Base-by-base conservation (phyloP, 2,888 invertebrate genomes). In the Gandaritis pyraliata region DNA sequence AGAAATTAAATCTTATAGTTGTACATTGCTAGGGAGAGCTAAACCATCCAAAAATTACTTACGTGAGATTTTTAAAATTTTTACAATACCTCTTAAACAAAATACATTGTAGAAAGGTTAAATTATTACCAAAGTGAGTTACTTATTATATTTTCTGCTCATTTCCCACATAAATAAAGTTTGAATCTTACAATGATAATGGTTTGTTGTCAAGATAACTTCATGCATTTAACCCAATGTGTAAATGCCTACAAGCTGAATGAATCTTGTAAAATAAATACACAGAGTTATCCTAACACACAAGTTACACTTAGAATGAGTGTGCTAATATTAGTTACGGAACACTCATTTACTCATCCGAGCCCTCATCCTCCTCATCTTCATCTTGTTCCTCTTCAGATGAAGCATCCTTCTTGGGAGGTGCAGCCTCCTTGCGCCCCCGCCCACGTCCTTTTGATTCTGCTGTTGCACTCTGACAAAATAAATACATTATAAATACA, bases 21-120 rank as follows among this genome's bases (percentile, higher is more conserved):
- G 89, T 90, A 91, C 87, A 82, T 87, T 85, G 85, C 90, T 90
- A 90, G 80, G 88, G 85, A 90, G 88, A 90, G 85, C 84, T 82
- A 81, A 73, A 77, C 85, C 80, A 78, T 74, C 80, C 85, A 85
- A 88, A 88, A 76, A 85, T 86, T 86, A 88, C 72, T 81, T 85
- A 88, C 83, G 86, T 81, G 83, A 88, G 85, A 69, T 77, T 75
- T 68, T 75, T 68, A 69, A 68, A 71, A 39, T 59, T 78, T 75
- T 68, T 75, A 71, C 69, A 71, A 66, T 69, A 69, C 64, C 58
- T 67, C 64, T 3, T 69, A 68, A 69, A 68, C 61, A 65, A 71
- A 71, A 87, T 87, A 86, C 87, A 83, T 65, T 61, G 61, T 67
- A 66, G 64, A 66, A 58, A 66, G 64, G 64, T 63, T 54, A 71